A percentile compares a stretch with the other conserved stretches of the same genome.
Conservation (phyloP, 2,113 vertebrate genomes). For the Cochlearius cochlearius region DNA sequence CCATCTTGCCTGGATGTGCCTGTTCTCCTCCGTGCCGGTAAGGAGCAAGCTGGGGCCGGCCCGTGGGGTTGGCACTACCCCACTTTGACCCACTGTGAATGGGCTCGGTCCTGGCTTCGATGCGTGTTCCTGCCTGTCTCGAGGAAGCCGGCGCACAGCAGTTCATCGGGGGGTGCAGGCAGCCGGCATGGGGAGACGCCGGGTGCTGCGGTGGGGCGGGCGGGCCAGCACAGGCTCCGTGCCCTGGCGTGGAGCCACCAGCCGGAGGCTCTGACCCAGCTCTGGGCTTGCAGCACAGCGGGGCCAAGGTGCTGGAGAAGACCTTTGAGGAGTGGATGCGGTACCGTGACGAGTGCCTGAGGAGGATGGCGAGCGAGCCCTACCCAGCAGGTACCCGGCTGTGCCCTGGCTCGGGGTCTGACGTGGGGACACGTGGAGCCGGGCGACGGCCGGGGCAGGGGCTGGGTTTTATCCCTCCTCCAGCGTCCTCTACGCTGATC, state of each 20-base stretch:
- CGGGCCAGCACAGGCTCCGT: not conserved
- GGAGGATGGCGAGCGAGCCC: constrained; percentile 72
- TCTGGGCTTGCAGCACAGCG: not conserved
- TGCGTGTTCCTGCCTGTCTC: fast-evolving
- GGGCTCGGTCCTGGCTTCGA: fast-evolving
- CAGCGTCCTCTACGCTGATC: not conserved
- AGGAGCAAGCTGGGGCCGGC: not conserved
- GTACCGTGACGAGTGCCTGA: constrained; percentile 79
- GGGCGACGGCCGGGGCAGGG: fast-evolving
- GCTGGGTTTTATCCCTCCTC: not conserved
- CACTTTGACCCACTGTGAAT: fast-evolving
- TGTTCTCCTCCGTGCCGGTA: constrained; percentile 29
- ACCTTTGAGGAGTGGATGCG: constrained; percentile 81
- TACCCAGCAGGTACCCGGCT: constrained; percentile 55
- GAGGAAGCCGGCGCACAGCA: fast-evolving
- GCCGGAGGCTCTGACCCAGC: not conserved
- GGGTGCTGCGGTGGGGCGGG: fast-evolving
- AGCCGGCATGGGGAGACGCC: fast-evolving
- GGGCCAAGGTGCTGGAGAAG: constrained; percentile 77
- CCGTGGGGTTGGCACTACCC: not conserved
- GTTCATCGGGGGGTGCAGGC: not conserved
- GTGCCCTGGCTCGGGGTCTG: not conserved
- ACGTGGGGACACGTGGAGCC: fast-evolving
- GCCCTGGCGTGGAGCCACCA: not conserved
- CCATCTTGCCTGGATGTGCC: constrained; percentile 4